Evolutionary conservation across 30 jellyfish, hydroid and myxozoan species (phyloP).

Genomic region (Pseudorhiza aurosa): DNA sequence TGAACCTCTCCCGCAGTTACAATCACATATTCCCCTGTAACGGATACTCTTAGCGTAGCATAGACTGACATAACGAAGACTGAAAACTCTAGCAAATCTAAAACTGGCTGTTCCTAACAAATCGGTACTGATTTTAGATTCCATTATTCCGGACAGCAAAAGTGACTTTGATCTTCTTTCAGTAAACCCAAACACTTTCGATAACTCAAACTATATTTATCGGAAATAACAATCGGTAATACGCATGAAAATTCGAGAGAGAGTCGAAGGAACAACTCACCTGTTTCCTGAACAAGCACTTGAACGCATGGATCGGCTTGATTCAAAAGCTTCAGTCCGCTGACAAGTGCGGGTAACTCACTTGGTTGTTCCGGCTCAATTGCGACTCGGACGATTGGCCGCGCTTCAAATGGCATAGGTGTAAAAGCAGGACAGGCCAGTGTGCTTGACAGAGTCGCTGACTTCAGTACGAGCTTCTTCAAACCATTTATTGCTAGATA

Average conservation of each 20-base stretch:
- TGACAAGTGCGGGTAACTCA: constrained; percentile 77
- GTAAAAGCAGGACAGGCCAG: constrained; percentile 97
- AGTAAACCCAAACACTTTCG: too few species aligned
- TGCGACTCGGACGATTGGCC: constrained; percentile 98
- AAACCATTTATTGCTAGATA: constrained; percentile 92
- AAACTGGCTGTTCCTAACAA: too few species aligned
- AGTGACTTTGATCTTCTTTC: too few species aligned
- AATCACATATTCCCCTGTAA: constrained; percentile 93
- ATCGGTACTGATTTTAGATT: too few species aligned
- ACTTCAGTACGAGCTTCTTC: constrained; percentile 78
- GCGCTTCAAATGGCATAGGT: constrained; percentile 93
- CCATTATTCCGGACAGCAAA: too few species aligned
- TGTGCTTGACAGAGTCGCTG: constrained; percentile 92
- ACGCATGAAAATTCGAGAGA: too few species aligned
- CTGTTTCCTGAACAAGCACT: constrained; percentile 95
- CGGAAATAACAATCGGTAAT: too few species aligned
- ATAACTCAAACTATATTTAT: too few species aligned
- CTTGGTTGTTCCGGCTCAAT: constrained; percentile 97
- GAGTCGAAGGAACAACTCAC: too few species aligned
- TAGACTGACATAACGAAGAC: too few species aligned
- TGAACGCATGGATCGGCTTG: constrained; percentile 99
- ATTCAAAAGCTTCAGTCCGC: constrained; percentile 82
- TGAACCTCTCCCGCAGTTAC: constrained; percentile 99
- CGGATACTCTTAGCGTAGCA: too few species aligned
- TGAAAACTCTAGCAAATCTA: too few species aligned